Evolutionary conservation across 2,797 vertebrate genomes (phyloP), one percentile per base, ranked within the genome.

Genomic region (Microctenopoma steveboyesi): DNA sequence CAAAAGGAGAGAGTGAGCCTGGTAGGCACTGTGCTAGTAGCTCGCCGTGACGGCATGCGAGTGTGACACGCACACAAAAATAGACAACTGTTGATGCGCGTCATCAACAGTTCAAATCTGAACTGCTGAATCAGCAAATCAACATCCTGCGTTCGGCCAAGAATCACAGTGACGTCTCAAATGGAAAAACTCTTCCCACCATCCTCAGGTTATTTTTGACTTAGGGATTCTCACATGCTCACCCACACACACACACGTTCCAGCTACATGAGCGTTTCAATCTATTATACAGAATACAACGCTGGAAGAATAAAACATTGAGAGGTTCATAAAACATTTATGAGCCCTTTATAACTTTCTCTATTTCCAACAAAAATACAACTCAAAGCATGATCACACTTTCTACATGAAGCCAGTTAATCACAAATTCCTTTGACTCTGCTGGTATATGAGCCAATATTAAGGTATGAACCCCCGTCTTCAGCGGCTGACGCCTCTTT

Each of bases 1-100:
- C 45, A 18, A 35, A 25, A 10, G 1, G 16, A 27, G 22, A 16
- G 40, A 33, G 30, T 40, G 10, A 13, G 5, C 9, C 59, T 72
- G 57, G 33, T 63, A 81, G 75, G 68, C 61, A 64, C 51, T n/a
- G 11, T 64, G 64, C n/a, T 18, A 68, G 42, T 65, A 77, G 73
- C 65, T 76, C 67, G 59, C 72, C 15, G 10, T 56, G 74, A 80
- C 65, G 35, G 9, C 47, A 22, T 61, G 64, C 2, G 22, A 1
- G 54, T 39, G 39, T 57, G 58, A 50, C 27, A 33, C 30, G 5
- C 7, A 35, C 33, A 35, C 7, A 50, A 49, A 68, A 72, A 65
- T 51, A 77, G 35, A 78, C 55, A 69, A 18, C 56, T 78, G 71
- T 43, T 64, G 64, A 68, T 54, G 4, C 7, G 30, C 18, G 18